A percentile compares a stretch with the other conserved stretches of the same genome.
Conservation (phyloP, 1,140 invertebrate genomes). For the Dendrolimus kikuchii region DNA sequence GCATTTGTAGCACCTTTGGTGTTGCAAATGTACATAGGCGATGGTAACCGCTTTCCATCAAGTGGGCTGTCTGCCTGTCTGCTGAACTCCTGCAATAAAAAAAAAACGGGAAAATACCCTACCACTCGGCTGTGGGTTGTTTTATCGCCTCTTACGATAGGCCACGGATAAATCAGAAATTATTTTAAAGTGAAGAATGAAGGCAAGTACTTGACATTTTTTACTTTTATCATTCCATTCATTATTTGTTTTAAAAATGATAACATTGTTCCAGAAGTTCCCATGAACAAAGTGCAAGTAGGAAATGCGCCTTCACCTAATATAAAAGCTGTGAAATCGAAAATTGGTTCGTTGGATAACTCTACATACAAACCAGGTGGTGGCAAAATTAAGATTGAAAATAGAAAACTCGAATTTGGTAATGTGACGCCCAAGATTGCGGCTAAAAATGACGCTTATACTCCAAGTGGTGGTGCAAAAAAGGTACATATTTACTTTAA, state of each 20-base stretch:
- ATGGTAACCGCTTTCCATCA: too few relatives aligned
- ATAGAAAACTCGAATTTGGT: slow-evolving; percentile 89
- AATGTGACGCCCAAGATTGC: slow-evolving; percentile 85
- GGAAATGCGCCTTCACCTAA: slow-evolving; percentile 92
- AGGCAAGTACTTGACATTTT: too few relatives aligned
- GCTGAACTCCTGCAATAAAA: too few relatives aligned
- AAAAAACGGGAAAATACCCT: too few relatives aligned
- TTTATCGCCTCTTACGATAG: too few relatives aligned
- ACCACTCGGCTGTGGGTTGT: too few relatives aligned
- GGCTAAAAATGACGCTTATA: slow-evolving; percentile 93
- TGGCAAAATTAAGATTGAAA: slow-evolving; percentile 92
- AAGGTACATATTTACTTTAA: slow-evolving; percentile 77
- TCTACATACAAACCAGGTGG: slow-evolving; percentile 92
- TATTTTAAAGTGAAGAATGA: too few relatives aligned
- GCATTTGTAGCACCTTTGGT: too few relatives aligned
- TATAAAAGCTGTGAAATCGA: slow-evolving; percentile 91
- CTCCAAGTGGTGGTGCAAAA: slow-evolving; percentile 91
- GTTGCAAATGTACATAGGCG: too few relatives aligned
- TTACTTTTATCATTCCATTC: too few relatives aligned
- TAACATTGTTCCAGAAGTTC: slow-evolving; percentile 77
- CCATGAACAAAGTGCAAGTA: slow-evolving; percentile 95
- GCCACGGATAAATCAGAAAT: too few relatives aligned
- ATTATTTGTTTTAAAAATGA: background rate
- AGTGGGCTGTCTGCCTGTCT: too few relatives aligned
- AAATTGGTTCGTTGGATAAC: slow-evolving; percentile 96